Percentiles rank a stretch among this genome's conserved stretches.
Conservation (phyloP, 2,888 invertebrate genomes). For the Pseudoips prasinana region DNA sequence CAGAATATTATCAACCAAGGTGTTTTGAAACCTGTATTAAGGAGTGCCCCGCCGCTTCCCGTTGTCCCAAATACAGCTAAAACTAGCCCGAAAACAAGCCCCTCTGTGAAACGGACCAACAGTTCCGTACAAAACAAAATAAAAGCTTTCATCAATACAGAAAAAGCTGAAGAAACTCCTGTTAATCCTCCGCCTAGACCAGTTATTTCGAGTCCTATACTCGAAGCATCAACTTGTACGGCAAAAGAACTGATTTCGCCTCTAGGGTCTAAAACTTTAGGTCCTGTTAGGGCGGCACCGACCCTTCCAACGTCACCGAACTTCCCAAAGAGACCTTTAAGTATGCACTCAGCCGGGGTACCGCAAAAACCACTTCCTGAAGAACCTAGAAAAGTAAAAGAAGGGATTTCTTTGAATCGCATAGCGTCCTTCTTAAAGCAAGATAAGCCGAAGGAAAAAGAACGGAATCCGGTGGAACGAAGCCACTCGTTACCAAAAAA, state of each 20-base stretch:
- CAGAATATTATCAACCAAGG: conserved; percentile 60
- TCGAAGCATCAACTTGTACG: conserved; percentile 91
- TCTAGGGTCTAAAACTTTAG: conserved; percentile 81
- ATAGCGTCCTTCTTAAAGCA: conserved; percentile 89
- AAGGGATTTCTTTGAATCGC: conserved; percentile 85
- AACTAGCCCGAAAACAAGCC: conserved; percentile 60
- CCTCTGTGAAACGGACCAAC: conserved; percentile 64
- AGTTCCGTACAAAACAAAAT: conserved; percentile 70
- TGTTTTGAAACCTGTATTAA: conserved; percentile 69
- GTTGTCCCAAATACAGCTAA: conserved; percentile 71
- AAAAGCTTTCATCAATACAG: conserved; percentile 65
- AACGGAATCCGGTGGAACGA: conserved; percentile 72
- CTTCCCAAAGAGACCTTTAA: conserved; percentile 74
- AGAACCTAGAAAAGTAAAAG: conserved; percentile 80
- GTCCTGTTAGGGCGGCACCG: conserved; percentile 84
- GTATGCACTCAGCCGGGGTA: conserved; percentile 65
- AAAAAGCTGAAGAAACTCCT: conserved; percentile 68
- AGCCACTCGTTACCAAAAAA: conserved; percentile 83
- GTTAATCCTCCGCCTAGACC: conserved; percentile 87
- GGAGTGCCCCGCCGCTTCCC: conserved; percentile 85
- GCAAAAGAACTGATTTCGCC: conserved; percentile 88
- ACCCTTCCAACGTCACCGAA: conserved; percentile 67
- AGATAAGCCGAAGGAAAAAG: conserved; percentile 77
- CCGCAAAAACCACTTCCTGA: conserved; percentile 72
- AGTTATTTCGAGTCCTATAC: conserved; percentile 90